phyloP scores from a whole-genome alignment of 2,888 invertebrate genomes.

The Thymelicus acteon region DNA sequence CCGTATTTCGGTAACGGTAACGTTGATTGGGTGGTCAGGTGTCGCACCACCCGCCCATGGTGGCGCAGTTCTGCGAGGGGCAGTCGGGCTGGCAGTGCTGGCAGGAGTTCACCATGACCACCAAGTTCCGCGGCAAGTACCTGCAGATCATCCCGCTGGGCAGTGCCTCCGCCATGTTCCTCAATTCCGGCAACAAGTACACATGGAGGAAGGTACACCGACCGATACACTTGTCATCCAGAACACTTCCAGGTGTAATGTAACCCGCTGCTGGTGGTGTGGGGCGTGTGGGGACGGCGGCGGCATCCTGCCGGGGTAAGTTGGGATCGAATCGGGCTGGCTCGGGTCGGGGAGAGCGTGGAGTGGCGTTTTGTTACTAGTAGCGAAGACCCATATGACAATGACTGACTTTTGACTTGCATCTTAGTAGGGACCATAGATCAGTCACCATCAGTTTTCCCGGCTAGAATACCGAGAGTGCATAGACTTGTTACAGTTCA shows the following conservation, averaged over 20 bases:
- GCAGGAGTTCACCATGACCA: constrained; percentile 99
- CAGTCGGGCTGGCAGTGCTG: constrained; percentile 94
- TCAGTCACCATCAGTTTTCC: too few relatives aligned
- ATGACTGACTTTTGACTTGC: too few relatives aligned
- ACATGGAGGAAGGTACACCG: constrained; percentile 94
- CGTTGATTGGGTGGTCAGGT: constrained; percentile 75
- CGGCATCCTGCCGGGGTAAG: too few relatives aligned
- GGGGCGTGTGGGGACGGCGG: too few relatives aligned
- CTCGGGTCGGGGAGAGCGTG: too few relatives aligned
- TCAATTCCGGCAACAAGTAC: constrained; percentile 91
- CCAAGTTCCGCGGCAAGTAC: constrained; percentile 99
- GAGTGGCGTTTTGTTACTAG: too few relatives aligned
- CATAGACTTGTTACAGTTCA: too few relatives aligned
- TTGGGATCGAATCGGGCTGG: too few relatives aligned
- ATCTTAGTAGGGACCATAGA: too few relatives aligned
- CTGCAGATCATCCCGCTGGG: constrained; percentile 93
- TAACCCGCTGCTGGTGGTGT: too few relatives aligned
- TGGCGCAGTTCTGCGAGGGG: constrained; percentile 97
- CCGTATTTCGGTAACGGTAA: neutral
- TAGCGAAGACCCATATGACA: too few relatives aligned
- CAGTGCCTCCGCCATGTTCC: constrained; percentile 88
- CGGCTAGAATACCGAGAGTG: too few relatives aligned
- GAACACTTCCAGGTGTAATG: neutral
- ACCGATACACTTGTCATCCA: neutral
- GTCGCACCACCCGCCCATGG: constrained; percentile 99